Base-by-base conservation (phyloP, 2,113 vertebrate genomes). In the Antechinus stuartii region DNA sequence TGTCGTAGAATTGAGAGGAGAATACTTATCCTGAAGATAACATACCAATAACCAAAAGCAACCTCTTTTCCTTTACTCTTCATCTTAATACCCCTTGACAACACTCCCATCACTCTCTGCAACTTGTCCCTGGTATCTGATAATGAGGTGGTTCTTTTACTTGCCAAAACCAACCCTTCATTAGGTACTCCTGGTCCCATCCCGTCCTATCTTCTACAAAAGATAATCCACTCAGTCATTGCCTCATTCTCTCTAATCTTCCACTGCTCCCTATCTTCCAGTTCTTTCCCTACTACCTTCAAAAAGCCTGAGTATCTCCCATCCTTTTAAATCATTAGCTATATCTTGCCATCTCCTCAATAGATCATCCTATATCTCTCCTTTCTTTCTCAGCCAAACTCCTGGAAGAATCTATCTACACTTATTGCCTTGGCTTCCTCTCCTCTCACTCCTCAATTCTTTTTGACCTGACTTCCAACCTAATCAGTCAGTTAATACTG, bases 191-290 rank as follows among this genome's bases (percentile, higher is more conserved):
- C 42, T 84, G n/a, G 42, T 84, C n/a, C 68, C n/a, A 84, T 84
- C n/a, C 68, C 68, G 42, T 84, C n/a, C 68, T 35, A 84, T 84
- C 68, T 84, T 84, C 68, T 84, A 42, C 35, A 84, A n/a, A 84
- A 42, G 68, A 84, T 42, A 84, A 84, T 7, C 7, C n/a, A 42
- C 68, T 84, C 68, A 42, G 42, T 84, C 68, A 84, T 42, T 84
- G n/a, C 35, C n/a, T 84, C 68, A 84, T 84, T 84, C 68, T 76
- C 68, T 76, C 68, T 84, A 84, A 84, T 84, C 68, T 84, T 84
- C 68, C 22, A 42, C 68, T 19, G 42, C 68, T 84, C n/a, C 19
- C 68, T 84, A 84, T 84, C 68, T 84, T 84, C 68, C 7, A 8
- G n/a, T 42, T 42, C 68, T 84, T 84, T 84, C n/a, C n/a, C 35